Evolutionary conservation across 1,140 invertebrate species (phyloP), one percentile per base, ranked within the genome.

Genomic region (Planococcus citri): DNA sequence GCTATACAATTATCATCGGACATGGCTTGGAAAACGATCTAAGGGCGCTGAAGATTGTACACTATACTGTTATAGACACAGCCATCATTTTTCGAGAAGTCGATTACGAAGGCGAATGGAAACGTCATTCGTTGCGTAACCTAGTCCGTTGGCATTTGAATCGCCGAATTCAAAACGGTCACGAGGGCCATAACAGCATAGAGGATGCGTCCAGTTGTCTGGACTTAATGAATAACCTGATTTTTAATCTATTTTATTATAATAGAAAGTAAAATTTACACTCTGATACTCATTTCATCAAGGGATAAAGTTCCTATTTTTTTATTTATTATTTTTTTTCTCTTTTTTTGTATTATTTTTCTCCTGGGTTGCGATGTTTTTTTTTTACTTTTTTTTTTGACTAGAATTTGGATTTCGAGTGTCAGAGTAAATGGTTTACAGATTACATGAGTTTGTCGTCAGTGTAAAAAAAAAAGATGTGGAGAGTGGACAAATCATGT

Each of bases 21-120:
- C 97, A 99, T 78, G 91, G 88, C 8, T 79, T 99, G 38, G 95
- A 98, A 73, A 96, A 93, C 77, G 97, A 99, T 81, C 80, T 99
- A 6, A 81, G 88, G 17, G 89, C 88, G 0, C 76, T 98, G 17
- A 90, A 87, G 75, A 75, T 98, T 1, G 81, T 96, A 0, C 96
- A 99, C 75, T 78, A 80, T 1, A 87, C 82, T 1, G 86, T 96
- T 9, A 85, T 99, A 25, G 95, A 99, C 76, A 98, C 94, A 0
- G 86, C 90, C 4, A 80, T 91, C 22, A 77, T 88, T 9, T 97
- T 92, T 76, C 6, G 41, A 3, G 41, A 51, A n/a, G 91, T 92
- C 0, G 92, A 97, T 77, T 82, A 83, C 27, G 74, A 78, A n/a
- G 93, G 92, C 0, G 84, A 86, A 2, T 92, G 91, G 0, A 87